Evolutionary conservation across 2,113 vertebrate species (phyloP), one percentile per base, ranked within the genome.

Genomic region (Tinamus guttatus): DNA sequence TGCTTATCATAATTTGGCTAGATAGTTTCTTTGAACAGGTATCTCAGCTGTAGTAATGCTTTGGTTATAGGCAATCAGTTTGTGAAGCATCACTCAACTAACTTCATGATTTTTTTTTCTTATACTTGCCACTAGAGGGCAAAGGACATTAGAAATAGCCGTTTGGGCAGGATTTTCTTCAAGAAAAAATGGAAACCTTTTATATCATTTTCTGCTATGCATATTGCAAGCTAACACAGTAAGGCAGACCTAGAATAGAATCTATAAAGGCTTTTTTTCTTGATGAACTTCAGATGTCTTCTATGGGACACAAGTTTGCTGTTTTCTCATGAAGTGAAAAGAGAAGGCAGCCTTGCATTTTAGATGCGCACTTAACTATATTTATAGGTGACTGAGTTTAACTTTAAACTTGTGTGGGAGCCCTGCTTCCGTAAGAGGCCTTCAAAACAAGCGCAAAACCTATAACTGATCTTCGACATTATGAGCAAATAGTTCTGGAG

Each of bases 101-200:
- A 21, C 16, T 75, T 85, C 15, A 28, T 27, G 12, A 4, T 0
- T 10, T 4, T 67, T 84, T 77, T 30, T 49, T 47, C 20, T 76
- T 84, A 16, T 90, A 34, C 32, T 76, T 51, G 22, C 49, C 47
- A 87, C 20, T 65, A 32, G 63, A 85, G 59, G 59, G 14, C 28
- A 59, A 73, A 76, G 81, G 34, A 30, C 18, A 3, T 22, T 18
- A 75, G 52, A 79, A 89, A 71, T 68, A 68, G 24, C 3, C 49
- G 43, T n/a, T 74, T 63, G 40, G 38, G 30, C 11, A 13, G 0
- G 0, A 5, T 41, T 30, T 64, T 64, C 2, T 47, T 47, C 6
- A 9, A 14, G 1, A 15, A 40, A 13, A 3, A 24, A 56, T 27
- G 54, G 6, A 32, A 22, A 20, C 20, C 17, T 56, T 71, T 52